Conservation (phyloP, 2,113 vertebrate species). For the Phocoena phocoena region DNA sequence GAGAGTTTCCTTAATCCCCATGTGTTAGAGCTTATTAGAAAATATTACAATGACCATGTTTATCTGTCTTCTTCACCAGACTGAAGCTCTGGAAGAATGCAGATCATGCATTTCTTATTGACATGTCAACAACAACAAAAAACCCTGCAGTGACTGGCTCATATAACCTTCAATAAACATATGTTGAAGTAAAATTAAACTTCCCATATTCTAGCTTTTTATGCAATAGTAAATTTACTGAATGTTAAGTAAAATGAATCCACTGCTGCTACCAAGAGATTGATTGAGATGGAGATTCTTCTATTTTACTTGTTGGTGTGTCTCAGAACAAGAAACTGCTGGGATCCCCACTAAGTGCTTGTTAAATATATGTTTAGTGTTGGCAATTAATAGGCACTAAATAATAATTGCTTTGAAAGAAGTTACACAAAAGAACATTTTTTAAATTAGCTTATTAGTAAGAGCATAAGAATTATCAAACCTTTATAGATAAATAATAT, state of each 20-base stretch:
- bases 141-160: background rate
- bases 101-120: background rate
- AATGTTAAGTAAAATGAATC: background rate
- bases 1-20: background rate
- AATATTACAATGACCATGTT: background rate
- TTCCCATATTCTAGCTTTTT: background rate
- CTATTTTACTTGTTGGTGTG: background rate
- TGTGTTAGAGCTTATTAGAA: background rate
- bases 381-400: background rate
- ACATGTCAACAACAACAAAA: background rate
- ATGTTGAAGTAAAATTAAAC: background rate
- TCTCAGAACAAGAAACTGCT: background rate
- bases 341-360: background rate
- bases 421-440: background rate
- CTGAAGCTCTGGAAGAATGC: background rate
- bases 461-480: background rate
- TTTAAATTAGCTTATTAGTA: background rate
- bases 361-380: background rate
- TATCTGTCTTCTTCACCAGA: background rate
- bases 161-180: background rate
- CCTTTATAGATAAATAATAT: background rate
- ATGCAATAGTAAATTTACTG: background rate
- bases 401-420: background rate
- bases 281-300: background rate
- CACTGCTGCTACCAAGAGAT: background rate